phyloP scores from a whole-genome alignment of 2,888 invertebrate species.

The Cheilosia soror region DNA sequence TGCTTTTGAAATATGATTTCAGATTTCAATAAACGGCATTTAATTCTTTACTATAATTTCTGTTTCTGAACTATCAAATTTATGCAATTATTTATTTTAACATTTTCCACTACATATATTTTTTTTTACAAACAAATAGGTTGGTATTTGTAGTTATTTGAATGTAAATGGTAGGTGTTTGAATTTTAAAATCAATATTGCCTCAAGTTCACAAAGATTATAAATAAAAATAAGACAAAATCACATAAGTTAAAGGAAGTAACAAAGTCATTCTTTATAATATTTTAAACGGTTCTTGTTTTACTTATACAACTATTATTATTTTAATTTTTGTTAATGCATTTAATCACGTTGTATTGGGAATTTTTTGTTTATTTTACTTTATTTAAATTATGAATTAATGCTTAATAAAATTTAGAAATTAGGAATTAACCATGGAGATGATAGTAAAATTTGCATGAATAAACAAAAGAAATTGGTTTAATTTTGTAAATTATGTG shows the following conservation, averaged over 20 bases:
- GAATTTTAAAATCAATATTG: constrained; percentile 15
- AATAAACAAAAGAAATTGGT: constrained; percentile 11
- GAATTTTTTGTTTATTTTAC: constrained; percentile 32
- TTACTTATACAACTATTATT: constrained; percentile 38
- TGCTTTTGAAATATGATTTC: too few relatives aligned
- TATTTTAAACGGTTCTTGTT: constrained; percentile 40
- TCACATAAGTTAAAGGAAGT: constrained; percentile 12
- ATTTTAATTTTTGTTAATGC: constrained; percentile 61
- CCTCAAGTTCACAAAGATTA: constrained; percentile 31
- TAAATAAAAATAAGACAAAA: constrained; percentile 8
- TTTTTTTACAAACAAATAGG: constrained; percentile 11
- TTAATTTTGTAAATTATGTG: constrained; percentile 61
- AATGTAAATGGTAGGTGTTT: constrained; percentile 2
- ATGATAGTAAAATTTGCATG: constrained; percentile 25
- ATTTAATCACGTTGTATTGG: constrained; percentile 69
- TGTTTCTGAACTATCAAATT: too few relatives aligned
- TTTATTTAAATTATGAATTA: constrained; percentile 35
- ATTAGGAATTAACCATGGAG: constrained; percentile 40
- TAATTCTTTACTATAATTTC: too few relatives aligned
- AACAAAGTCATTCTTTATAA: constrained; percentile 61
- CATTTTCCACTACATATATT: not conserved
- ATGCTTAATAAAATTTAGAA: constrained; percentile 57
- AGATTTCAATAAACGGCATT: too few relatives aligned
- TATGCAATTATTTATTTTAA: not conserved
- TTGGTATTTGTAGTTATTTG: constrained; percentile 28